Conservation (phyloP, 1,140 invertebrate species). For the Venustaconcha ellipsiformis region DNA sequence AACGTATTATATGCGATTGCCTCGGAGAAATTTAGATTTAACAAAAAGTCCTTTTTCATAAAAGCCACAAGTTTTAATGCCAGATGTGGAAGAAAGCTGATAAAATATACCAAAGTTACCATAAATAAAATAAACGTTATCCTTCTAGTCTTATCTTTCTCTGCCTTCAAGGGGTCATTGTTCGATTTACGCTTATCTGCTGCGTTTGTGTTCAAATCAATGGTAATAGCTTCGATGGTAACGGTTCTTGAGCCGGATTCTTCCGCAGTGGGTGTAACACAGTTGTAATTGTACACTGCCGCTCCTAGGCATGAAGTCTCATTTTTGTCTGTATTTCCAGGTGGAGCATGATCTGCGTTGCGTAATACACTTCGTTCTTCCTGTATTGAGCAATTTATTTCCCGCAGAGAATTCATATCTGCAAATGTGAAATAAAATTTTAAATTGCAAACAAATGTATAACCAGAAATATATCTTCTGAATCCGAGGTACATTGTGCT, state of each 20-base stretch:
- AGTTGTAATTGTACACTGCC: neutral
- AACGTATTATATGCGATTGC: conserved; percentile 3
- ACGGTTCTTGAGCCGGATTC: neutral
- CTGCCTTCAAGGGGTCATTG: neutral
- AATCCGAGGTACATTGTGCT: no score
- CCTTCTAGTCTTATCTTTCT: neutral
- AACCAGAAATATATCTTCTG: no score
- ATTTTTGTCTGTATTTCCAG: neutral
- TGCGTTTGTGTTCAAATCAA: neutral
- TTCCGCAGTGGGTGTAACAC: neutral
- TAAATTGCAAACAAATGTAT: no score
- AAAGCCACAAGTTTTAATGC: conserved; percentile 2
- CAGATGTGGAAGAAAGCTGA: conserved; percentile 5
- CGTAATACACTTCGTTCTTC: no score
- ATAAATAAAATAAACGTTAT: conserved; percentile 4
- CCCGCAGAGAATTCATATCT: no score
- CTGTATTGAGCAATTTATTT: no score
- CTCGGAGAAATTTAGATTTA: neutral
- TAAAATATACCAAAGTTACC: neutral
- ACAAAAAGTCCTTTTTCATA: conserved; percentile 3
- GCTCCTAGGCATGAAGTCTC: neutral
- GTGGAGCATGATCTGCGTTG: neutral
- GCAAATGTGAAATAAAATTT: no score
- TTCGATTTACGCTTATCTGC: neutral
- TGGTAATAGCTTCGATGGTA: neutral